Evolutionary conservation across 2,888 invertebrate species (phyloP), one percentile per base, ranked within the genome.

Genomic region (Carpatolechia fugitivella): DNA sequence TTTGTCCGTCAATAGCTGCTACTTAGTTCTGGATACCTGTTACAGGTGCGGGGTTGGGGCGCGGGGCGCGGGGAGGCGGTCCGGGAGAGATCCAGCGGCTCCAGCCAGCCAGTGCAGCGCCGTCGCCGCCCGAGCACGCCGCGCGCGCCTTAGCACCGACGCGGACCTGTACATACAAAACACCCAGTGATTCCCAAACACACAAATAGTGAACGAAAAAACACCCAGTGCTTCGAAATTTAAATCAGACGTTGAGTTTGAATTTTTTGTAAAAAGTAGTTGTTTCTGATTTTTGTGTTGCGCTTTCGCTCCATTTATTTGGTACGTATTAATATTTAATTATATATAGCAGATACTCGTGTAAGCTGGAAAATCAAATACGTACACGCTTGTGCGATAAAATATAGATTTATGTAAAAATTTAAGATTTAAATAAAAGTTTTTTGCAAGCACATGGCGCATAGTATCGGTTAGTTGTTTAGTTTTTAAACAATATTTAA

Each of bases 1-100:
- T 78, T 78, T 83, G 80, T 80, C 81, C 86, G 81, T 87, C 88
- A 85, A 86, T 86, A 87, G 76, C 74, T 76, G 84, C 82, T 88
- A 86, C 85, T 86, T 80, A 81, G 75, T 71, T 76, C 76, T 78
- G 80, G 79, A 81, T 82, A 88, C 87, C 88, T 87, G 88, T 85
- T 81, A 79, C 89, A 87, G 87, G 88, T 85, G 75, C 68, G 70
- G 63, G 64, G 65, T 3, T 24, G 24, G 60, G 60, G 60, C 61
- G 66, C 67, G 62, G 74, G 77, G 72, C 66, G 70, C 60, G 74
- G 77, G 73, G 66, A 70, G 79, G 74, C 74, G 74, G 74, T 74
- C 71, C 76, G 78, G 82, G 80, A 72, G 61, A 55, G 55, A 20
- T 29, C 16, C 14, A 38, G 41, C 33, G 3, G 7, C 24, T 5